Conservation (phyloP, 2,888 invertebrate species). For the Synergus laeviventris region DNA sequence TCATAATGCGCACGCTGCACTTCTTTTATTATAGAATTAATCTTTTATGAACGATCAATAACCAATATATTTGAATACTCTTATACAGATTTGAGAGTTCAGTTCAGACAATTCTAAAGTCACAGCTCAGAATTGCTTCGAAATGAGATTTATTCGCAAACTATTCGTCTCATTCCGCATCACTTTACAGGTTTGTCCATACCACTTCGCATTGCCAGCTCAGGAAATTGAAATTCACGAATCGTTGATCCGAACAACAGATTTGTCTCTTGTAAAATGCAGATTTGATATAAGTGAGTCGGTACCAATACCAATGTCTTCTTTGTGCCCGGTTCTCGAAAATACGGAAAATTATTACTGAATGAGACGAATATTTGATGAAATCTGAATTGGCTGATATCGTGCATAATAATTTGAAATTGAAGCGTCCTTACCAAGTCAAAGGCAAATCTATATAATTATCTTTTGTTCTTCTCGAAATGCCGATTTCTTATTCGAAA, state of each 20-base stretch:
- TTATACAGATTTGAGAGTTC: not conserved
- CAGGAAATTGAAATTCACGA: constrained; percentile 1
- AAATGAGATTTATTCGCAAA: not conserved
- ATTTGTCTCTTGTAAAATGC: constrained; percentile 1
- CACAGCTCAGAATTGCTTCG: constrained; percentile 17
- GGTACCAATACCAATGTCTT: not conserved
- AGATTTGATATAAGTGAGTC: not conserved
- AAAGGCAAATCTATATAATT: not conserved
- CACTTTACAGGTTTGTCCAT: not conserved
- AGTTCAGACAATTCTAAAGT: not conserved
- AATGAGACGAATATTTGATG: not conserved
- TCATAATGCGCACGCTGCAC: not conserved
- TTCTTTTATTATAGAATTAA: not conserved
- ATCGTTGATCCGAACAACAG: not conserved
- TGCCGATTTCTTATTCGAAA: not conserved
- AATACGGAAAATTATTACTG: not conserved
- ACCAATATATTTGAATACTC: not conserved
- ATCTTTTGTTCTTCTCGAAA: not conserved
- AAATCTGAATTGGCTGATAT: not conserved
- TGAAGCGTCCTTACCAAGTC: not conserved
- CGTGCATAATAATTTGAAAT: not conserved
- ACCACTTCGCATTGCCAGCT: not conserved
- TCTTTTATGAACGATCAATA: not conserved
- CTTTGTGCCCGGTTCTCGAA: not conserved
- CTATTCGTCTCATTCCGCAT: not conserved